Evolutionary conservation across 53 echinoderm and acorn worm genomes (phyloP).

Genomic region (Luidia sarsii): DNA sequence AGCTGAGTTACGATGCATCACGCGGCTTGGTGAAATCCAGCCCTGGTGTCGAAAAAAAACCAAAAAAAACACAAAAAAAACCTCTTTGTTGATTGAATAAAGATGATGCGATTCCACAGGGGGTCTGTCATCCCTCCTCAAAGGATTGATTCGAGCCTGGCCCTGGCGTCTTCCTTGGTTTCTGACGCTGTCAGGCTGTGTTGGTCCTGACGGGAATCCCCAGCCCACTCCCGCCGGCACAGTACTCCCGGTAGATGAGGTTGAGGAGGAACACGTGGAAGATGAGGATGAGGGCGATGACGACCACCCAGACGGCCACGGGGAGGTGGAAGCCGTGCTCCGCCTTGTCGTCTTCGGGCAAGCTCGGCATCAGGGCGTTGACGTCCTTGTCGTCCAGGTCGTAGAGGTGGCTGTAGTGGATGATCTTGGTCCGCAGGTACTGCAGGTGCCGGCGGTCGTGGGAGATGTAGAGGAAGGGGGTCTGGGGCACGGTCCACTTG

Average conservation of each 20-base stretch:
- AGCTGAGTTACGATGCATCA: no score
- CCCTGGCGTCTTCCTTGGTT: no score
- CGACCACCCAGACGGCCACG: constrained; percentile 80
- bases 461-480: constrained; percentile 91
- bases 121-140: no score
- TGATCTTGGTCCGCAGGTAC: constrained; percentile 76
- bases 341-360: constrained; percentile 16
- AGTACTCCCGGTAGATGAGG: constrained; percentile 89
- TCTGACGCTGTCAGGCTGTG: constrained; percentile 32
- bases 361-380: constrained; percentile 47
- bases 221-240: constrained; percentile 36
- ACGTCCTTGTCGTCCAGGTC: constrained; percentile 71
- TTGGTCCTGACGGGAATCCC: constrained; percentile 24
- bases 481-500: constrained; percentile 92
- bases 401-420: constrained; percentile 84
- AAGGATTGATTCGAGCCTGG: no score
- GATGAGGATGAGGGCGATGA: constrained; percentile 74
- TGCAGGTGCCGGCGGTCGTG: constrained; percentile 84
- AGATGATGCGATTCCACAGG: no score
- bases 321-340: constrained; percentile 79
- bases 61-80: no score
- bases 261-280: constrained; percentile 86
- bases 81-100: no score
- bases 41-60: no score
- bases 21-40: no score